Conservation (phyloP, 2,797 vertebrate genomes). For the Smutsia temminckii region DNA sequence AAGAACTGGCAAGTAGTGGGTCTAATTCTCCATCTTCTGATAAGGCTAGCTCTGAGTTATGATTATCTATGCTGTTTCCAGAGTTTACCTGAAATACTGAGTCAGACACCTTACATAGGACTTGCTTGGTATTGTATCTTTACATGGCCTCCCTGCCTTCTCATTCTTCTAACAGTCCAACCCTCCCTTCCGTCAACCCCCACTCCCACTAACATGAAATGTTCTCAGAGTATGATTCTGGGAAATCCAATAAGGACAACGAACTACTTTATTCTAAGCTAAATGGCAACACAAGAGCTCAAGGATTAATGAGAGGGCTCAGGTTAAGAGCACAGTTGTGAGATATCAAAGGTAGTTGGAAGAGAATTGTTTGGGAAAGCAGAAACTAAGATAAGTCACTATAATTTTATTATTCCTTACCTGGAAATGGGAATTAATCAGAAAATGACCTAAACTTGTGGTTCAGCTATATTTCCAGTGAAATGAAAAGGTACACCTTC, state of each 20-base stretch:
- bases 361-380: background rate
- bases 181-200: rapidly evolving
- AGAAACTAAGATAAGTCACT: background rate
- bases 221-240: background rate
- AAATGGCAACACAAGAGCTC: background rate
- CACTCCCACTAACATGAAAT: background rate
- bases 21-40: background rate
- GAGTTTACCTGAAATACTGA: background rate
- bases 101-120: background rate
- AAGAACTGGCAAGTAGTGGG: background rate
- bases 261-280: background rate
- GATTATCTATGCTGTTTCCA: background rate
- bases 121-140: background rate
- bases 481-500: conserved; percentile 29
- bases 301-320: background rate
- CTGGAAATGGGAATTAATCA: conserved; percentile 49
- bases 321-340: background rate
- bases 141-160: background rate
- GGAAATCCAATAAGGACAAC: background rate
- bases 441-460: conserved; percentile 35
- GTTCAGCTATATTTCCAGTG: conserved; percentile 13
- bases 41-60: background rate
- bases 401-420: background rate
- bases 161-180: background rate
- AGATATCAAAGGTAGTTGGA: background rate